Percentiles rank a stretch among this genome's conserved stretches.
phyloP scores from a whole-genome alignment of 2,113 vertebrate species.

The Meleagris gallopavo region DNA sequence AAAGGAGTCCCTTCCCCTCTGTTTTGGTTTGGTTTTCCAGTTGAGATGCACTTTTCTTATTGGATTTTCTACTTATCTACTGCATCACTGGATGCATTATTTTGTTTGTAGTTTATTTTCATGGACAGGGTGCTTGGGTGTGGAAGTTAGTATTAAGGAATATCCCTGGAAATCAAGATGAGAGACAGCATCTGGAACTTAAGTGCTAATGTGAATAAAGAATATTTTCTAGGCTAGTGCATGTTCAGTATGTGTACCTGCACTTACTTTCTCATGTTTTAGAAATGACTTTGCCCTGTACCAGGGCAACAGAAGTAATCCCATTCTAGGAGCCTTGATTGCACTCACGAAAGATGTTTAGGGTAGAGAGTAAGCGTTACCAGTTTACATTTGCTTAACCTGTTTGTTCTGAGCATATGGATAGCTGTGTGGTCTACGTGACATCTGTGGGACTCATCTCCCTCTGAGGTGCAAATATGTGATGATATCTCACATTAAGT shows the following conservation, averaged over 20 bases:
- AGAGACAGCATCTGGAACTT: background rate
- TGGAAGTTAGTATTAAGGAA: background rate
- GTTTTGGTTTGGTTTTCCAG: background rate
- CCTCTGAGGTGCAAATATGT: background rate
- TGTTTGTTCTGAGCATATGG: background rate
- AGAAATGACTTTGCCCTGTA: background rate
- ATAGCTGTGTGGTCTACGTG: background rate
- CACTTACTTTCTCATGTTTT: background rate
- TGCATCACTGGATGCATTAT: background rate
- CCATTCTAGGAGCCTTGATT: background rate
- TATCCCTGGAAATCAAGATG: background rate
- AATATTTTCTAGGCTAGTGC: background rate
- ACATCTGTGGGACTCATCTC: background rate
- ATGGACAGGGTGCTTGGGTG: background rate
- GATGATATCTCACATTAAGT: background rate
- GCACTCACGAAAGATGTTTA: accelerated
- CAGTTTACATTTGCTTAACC: background rate
- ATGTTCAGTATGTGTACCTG: background rate
- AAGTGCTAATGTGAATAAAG: background rate
- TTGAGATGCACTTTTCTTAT: background rate
- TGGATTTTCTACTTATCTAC: background rate
- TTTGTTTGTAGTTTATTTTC: background rate
- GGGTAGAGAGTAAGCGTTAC: background rate
- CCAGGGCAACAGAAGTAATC: background rate
- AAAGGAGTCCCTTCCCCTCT: background rate